These are phyloP conservation scores for Brachionus calyciflorus DNA, from an alignment of 1,140 invertebrate genomes.

Conservation along the genomic window DNA sequence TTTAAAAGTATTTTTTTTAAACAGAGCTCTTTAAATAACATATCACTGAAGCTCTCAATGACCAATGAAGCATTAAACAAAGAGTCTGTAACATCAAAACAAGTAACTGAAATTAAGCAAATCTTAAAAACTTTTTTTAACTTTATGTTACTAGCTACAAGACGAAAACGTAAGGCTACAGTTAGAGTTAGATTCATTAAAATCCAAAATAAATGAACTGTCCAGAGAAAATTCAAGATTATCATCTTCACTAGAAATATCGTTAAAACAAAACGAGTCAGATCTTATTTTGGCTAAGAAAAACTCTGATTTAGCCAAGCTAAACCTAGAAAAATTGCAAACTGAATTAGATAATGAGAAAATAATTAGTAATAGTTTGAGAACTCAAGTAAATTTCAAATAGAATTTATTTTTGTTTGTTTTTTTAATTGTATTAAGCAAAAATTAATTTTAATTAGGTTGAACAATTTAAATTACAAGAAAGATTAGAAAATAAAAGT, in stretches of 20 bases:
- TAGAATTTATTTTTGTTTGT: not conserved
- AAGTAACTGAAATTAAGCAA: not conserved
- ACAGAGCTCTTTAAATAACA: slow-evolving; percentile 14
- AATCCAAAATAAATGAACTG: slow-evolving; percentile 2
- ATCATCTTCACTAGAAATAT: not conserved
- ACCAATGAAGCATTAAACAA: slow-evolving; percentile 14
- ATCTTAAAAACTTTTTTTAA: not conserved
- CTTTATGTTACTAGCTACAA: not conserved
- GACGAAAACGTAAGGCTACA: not conserved
- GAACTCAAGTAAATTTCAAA: not conserved
- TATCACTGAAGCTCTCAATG: slow-evolving; percentile 22
- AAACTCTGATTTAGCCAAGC: slow-evolving; percentile 11
- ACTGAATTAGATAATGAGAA: slow-evolving; percentile 33
- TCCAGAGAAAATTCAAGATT: not conserved
- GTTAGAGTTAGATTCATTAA: not conserved
- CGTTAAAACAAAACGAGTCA: slow-evolving; percentile 28
- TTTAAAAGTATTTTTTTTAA: not conserved
- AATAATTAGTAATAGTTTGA: slow-evolving; percentile 7
- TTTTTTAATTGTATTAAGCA: not conserved
- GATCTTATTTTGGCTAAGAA: slow-evolving; percentile 41
- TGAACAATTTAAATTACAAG: slow-evolving; percentile 38
- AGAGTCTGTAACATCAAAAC: slow-evolving; percentile 12
- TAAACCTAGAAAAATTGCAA: slow-evolving; percentile 24
- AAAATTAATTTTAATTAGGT: too few species aligned
- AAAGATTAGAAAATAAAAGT: slow-evolving; percentile 38